These are phyloP conservation scores for Augochlora pura DNA, from an alignment of 1,140 invertebrate genomes.

Conservation along the genomic window DNA sequence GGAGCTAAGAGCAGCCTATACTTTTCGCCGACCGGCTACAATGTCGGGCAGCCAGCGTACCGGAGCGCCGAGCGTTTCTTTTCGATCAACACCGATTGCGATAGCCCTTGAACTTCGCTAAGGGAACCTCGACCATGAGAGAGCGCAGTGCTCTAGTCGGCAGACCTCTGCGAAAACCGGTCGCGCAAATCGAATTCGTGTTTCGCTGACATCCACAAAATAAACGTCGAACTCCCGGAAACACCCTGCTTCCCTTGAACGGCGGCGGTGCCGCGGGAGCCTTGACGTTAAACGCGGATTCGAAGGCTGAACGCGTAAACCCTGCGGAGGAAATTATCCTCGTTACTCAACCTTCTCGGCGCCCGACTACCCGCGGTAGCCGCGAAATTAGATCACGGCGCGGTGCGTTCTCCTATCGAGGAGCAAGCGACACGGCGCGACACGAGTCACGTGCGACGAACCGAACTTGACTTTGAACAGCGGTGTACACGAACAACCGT, in stretches of 20 bases:
- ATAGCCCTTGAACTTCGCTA: constrained; percentile 29
- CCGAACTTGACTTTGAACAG: constrained; percentile 57
- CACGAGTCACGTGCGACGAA: constrained; percentile 6
- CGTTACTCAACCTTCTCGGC: no score
- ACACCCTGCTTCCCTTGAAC: no score
- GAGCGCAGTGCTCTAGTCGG: neutral
- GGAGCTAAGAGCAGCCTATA: no score
- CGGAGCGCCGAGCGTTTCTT: neutral
- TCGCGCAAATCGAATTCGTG: neutral
- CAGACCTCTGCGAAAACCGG: constrained; percentile 13
- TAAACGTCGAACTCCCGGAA: neutral
- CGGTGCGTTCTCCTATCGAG: neutral
- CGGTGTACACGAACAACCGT: neutral
- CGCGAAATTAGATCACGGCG: no score
- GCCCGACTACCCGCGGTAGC: neutral
- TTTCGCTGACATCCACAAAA: neutral
- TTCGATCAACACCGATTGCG: neutral
- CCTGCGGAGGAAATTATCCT: no score
- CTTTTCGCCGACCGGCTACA: neutral
- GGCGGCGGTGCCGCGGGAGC: no score
- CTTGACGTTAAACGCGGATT: no score
- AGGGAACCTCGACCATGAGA: neutral
- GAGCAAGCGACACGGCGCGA: neutral
- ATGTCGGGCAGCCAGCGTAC: neutral
- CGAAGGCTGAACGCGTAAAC: no score